phyloP scores from a whole-genome alignment of 23 tunicate genomes.

The Ascidia mentula region DNA sequence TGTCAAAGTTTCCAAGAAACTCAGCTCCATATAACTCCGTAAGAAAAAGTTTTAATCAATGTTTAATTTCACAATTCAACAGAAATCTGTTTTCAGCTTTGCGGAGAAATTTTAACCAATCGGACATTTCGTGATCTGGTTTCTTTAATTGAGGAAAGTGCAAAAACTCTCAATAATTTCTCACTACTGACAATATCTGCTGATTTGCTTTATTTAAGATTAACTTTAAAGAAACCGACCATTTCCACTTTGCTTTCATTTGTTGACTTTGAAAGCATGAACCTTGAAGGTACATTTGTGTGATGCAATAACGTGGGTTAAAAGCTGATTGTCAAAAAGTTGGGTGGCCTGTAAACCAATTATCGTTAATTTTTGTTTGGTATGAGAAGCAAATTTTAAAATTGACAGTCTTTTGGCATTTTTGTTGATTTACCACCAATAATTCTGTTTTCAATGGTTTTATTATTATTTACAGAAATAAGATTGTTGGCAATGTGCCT shows the following conservation, averaged over 20 bases:
- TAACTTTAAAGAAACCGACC: slow-evolving; percentile 71
- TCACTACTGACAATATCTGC: slow-evolving; percentile 86
- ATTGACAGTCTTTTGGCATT: no score
- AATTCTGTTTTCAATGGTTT: not conserved
- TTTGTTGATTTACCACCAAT: not conserved
- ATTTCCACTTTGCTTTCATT: slow-evolving; percentile 59
- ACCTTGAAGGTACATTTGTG: slow-evolving; percentile 53
- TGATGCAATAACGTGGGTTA: no score
- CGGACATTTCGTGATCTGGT: slow-evolving; percentile 57
- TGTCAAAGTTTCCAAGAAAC: slow-evolving; percentile 50
- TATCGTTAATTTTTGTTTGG: no score
- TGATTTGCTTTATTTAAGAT: slow-evolving; percentile 70
- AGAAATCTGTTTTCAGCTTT: slow-evolving; percentile 80
- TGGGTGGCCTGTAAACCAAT: no score
- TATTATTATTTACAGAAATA: slow-evolving; percentile 38
- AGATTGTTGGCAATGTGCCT: slow-evolving; percentile 85
- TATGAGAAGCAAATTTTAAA: no score
- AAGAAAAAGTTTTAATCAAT: no score
- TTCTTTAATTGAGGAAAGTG: slow-evolving; percentile 48
- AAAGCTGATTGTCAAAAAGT: no score
- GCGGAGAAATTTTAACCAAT: slow-evolving; percentile 68
- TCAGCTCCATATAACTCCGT: slow-evolving; percentile 79
- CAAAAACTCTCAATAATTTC: slow-evolving; percentile 63
- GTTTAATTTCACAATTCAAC: not conserved
- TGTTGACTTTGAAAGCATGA: slow-evolving; percentile 71